Conservation (phyloP, 2,113 vertebrate genomes). For the Microcebus lehilahytsara region DNA sequence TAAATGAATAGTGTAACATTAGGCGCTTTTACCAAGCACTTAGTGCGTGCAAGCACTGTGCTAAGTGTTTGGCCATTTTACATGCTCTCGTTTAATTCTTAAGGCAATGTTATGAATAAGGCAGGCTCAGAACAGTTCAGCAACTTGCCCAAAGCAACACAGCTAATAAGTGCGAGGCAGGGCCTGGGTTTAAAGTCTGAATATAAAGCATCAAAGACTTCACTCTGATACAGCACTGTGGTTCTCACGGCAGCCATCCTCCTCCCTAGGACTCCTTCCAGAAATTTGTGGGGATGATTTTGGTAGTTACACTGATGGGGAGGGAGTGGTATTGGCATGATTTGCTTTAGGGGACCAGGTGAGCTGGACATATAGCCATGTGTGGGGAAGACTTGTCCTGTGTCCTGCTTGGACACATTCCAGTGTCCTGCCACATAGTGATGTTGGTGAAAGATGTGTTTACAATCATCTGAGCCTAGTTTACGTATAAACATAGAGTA, state of each 20-base stretch:
- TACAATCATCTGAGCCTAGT: neutral
- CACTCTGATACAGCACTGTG: neutral
- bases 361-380: neutral
- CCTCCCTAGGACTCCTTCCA: neutral
- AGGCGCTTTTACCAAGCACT: neutral
- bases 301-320: neutral
- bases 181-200: neutral
- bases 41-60: neutral
- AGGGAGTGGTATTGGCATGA: neutral
- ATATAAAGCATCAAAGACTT: neutral
- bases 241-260: neutral
- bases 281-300: neutral
- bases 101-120: neutral
- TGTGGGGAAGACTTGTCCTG: neutral
- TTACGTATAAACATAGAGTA: neutral
- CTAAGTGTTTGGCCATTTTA: neutral
- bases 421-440: neutral
- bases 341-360: neutral
- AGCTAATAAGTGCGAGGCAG: neutral
- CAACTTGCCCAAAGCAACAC: neutral
- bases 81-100: neutral
- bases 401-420: neutral
- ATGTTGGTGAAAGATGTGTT: neutral
- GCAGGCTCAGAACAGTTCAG: neutral
- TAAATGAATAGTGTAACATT: neutral